Evolutionary conservation across 2,797 vertebrate species (phyloP).

Genomic region (Gallirallus australis): DNA sequence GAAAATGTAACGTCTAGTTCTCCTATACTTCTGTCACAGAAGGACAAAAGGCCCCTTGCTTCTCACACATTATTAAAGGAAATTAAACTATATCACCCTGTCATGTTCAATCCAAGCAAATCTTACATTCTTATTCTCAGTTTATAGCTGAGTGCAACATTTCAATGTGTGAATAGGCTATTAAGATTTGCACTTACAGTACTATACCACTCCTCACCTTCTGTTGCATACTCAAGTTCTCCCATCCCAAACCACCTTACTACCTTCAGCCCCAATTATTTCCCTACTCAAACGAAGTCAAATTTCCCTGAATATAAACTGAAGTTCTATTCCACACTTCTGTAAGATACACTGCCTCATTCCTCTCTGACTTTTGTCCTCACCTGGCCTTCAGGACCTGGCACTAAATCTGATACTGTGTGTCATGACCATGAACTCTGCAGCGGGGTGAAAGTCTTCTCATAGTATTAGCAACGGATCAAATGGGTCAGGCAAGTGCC

Average conservation of each 20-base stretch:
- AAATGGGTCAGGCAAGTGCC: neutral
- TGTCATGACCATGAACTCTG: neutral
- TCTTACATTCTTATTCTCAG: neutral
- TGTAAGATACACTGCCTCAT: neutral
- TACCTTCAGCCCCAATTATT: neutral
- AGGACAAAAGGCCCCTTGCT: neutral
- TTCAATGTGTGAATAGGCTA: neutral
- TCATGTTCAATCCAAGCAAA: neutral
- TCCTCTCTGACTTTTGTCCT: neutral
- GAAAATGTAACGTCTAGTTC: neutral
- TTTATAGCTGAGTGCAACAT: neutral
- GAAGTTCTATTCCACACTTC: fast-evolving
- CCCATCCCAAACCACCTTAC: neutral
- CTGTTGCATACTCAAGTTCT: neutral
- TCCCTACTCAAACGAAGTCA: neutral
- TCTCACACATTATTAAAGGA: neutral
- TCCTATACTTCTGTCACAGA: neutral
- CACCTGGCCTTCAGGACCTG: neutral
- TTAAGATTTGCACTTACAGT: neutral
- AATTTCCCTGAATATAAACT: neutral
- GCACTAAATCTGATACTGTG: neutral
- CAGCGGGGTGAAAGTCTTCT: neutral
- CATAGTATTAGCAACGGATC: neutral
- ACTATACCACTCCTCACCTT: neutral
- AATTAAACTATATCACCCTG: neutral